A percentile compares a stretch with the other conserved stretches of the same genome.
phyloP scores from a whole-genome alignment of 2,797 vertebrate genomes.

The Clarias pachynema region DNA sequence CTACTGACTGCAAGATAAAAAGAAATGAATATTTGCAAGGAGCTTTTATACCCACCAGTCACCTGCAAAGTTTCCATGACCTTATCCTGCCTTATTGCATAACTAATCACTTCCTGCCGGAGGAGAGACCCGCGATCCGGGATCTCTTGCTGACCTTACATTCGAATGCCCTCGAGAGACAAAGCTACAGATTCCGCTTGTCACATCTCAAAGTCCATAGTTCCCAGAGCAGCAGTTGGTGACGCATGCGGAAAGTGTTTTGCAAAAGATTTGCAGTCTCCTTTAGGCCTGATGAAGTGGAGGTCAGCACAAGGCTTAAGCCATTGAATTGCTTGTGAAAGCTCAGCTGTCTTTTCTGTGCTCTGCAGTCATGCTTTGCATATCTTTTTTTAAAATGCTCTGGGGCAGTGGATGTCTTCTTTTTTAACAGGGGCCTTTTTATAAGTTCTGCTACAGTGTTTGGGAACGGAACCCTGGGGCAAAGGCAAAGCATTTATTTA shows the following conservation, averaged over 20 bases:
- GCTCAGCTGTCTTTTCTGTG: slow-evolving; percentile 35
- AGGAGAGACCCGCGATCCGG: slow-evolving; percentile 37
- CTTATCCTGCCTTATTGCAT: slow-evolving; percentile 47
- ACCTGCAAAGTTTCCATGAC: slow-evolving; percentile 53
- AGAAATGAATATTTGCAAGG: slow-evolving; percentile 46
- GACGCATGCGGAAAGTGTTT: slow-evolving; percentile 30
- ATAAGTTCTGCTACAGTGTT: slow-evolving; percentile 24
- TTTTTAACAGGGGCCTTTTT: slow-evolving; percentile 34
- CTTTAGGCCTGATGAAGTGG: slow-evolving; percentile 16
- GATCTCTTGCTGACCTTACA: slow-evolving; percentile 45
- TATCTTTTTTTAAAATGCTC: slow-evolving; percentile 38
- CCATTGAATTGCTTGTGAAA: slow-evolving; percentile 35
- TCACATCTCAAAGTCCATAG: slow-evolving; percentile 25
- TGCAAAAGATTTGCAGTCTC: slow-evolving; percentile 28
- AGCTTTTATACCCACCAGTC: slow-evolving; percentile 43
- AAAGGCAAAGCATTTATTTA: slow-evolving; percentile 29
- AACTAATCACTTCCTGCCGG: slow-evolving; percentile 46
- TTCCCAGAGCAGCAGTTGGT: slow-evolving; percentile 32
- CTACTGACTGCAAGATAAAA: slow-evolving; percentile 50
- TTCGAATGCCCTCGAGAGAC: slow-evolving; percentile 39
- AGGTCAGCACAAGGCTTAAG: slow-evolving; percentile 39
- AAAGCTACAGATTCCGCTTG: slow-evolving; percentile 17
- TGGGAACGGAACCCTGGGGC: slow-evolving; percentile 31
- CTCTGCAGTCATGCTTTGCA: slow-evolving; percentile 22
- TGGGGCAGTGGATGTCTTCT: slow-evolving; percentile 35